These are phyloP conservation scores for Emydoidea blandingii DNA, from an alignment of 2,797 vertebrate species.

Conservation along the genomic window DNA sequence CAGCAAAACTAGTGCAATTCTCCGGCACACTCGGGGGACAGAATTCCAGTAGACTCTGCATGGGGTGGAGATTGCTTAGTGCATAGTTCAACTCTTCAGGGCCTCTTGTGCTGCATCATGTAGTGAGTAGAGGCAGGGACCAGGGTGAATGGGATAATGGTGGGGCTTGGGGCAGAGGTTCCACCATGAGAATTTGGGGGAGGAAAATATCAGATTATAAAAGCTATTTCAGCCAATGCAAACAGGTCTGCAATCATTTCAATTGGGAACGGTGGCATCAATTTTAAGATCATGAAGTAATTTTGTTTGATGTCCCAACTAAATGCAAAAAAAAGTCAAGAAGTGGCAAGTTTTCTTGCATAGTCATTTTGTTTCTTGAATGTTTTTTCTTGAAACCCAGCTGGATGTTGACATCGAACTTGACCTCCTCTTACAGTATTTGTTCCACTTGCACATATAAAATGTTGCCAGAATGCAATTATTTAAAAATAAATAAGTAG, in stretches of 20 bases:
- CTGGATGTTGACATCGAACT: neutral
- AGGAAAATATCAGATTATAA: neutral
- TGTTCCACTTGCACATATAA: conserved; percentile 31
- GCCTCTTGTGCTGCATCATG: neutral
- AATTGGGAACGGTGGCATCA: neutral
- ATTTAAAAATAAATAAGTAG: conserved; percentile 62
- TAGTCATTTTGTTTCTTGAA: neutral
- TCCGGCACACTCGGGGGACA: neutral
- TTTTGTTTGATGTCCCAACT: neutral
- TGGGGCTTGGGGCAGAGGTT: neutral
- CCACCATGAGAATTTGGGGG: neutral
- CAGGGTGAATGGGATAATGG: neutral
- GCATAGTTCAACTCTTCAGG: neutral
- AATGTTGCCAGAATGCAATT: conserved; percentile 40
- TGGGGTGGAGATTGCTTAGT: neutral
- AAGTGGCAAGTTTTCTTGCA: neutral
- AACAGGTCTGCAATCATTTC: neutral
- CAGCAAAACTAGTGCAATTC: neutral
- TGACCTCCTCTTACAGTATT: conserved; percentile 11
- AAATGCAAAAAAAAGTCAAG: neutral
- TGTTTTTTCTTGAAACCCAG: neutral
- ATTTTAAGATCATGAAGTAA: neutral
- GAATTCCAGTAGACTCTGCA: neutral
- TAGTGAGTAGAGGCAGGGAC: neutral
- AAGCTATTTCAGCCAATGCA: neutral